phyloP scores from a whole-genome alignment of 2,113 vertebrate genomes.

The Castor canadensis region DNA sequence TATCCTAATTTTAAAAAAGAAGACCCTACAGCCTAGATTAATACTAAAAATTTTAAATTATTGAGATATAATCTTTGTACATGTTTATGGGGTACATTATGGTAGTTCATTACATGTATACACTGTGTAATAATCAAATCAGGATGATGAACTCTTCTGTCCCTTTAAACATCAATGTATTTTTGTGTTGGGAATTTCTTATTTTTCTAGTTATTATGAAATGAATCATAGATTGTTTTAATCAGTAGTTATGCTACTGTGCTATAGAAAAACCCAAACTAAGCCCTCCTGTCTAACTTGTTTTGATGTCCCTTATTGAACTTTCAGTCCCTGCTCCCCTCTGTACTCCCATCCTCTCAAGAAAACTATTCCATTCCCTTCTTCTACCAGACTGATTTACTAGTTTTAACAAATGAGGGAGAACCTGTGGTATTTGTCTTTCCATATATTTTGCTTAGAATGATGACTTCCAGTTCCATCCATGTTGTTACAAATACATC shows the following conservation, averaged over 20 bases:
- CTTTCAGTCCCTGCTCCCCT: not conserved
- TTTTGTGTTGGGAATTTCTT: not conserved
- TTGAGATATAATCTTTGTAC: not conserved
- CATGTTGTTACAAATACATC: not conserved
- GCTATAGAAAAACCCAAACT: not conserved
- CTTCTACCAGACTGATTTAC: not conserved
- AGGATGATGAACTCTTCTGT: not conserved
- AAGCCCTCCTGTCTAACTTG: not conserved
- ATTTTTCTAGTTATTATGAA: not conserved
- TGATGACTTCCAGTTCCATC: not conserved
- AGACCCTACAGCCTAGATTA: not conserved
- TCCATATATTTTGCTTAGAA: not conserved
- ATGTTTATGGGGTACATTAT: not conserved
- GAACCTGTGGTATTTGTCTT: not conserved
- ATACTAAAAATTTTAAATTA: not conserved
- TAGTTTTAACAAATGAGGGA: not conserved
- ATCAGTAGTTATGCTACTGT: not conserved
- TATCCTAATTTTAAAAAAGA: not conserved
- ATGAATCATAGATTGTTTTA: not conserved
- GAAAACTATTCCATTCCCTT: not conserved
- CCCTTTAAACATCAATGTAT: not conserved
- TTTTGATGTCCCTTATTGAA: not conserved
- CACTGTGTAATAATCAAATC: not conserved
- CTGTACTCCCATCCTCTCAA: not conserved
- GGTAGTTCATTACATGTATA: not conserved